Base-by-base conservation (phyloP, 2,888 invertebrate genomes). In the Exephanes ischioxanthus region DNA sequence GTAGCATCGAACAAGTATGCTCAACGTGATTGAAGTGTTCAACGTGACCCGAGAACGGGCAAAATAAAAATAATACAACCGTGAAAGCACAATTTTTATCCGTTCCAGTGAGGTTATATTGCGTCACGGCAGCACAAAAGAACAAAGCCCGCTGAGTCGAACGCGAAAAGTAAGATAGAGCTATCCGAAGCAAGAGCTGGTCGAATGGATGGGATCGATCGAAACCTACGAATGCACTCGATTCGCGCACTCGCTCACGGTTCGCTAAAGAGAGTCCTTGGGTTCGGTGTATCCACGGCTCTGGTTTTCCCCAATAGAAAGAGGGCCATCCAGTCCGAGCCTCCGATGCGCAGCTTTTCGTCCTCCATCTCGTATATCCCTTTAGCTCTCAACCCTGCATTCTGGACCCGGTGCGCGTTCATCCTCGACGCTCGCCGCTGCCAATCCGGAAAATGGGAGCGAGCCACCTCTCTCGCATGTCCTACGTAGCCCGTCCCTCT, bases 361-460 rank as follows among this genome's bases (percentile, higher is more conserved):
- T 68, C 51, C 16, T 61, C 48, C n/a, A 41, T 33, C 45, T 22
- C 66, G 14, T 71, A 63, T 70, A 51, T 79, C 79, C 53, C 68
- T 68, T 53, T 51, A 48, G 53, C 73, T 51, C 37, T 55, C 53
- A 55, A 41, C 79, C 61, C 61, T 55, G 73, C 68, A 80, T 80
- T 80, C 66, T 80, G 68, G 45, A 80, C 53, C 68, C 68, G 37
- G 70, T 53, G 71, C 80, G 72, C 80, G 84, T 75, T 81, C 81
- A 80, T 37, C 72, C 77, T 53, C 77, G 88, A 89, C 87, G 90
- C 88, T 88, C 88, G 84, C 77, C 81, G 84, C 76, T 79, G 88
- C 89, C 90, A 91, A 91, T 90, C 89, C 89, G 80, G 90, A 89
- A 91, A 91, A 91, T 91, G 89, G 89, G 85, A 86, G 87, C 87